These are phyloP conservation scores for Itoplectis maculator DNA, from an alignment of 2,888 invertebrate species.

Conservation along the genomic window DNA sequence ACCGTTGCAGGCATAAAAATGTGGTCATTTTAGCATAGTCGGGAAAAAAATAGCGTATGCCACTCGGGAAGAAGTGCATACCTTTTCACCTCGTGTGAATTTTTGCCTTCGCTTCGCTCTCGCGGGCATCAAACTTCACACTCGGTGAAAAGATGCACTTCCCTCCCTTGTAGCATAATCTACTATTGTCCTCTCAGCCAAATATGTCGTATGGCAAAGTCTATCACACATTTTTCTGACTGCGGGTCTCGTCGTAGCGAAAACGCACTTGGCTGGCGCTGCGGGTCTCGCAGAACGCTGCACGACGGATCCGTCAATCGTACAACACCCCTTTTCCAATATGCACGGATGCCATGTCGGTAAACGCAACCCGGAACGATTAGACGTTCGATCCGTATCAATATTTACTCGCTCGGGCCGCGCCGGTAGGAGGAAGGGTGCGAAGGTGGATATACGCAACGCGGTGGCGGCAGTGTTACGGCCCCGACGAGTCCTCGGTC, in stretches of 20 bases:
- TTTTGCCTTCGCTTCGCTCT: no score
- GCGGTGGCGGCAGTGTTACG: constrained; percentile 47
- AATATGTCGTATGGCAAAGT: no score
- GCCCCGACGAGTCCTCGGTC: constrained; percentile 46
- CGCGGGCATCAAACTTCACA: no score
- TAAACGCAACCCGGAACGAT: constrained; percentile 79
- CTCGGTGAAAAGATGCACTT: no score
- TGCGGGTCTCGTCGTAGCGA: not conserved
- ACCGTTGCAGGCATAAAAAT: no score
- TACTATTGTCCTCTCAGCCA: no score
- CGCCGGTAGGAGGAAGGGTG: constrained; percentile 40
- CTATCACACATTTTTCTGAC: no score
- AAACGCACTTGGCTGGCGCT: not conserved
- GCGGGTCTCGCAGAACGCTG: constrained; percentile 55
- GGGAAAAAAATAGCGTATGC: no score
- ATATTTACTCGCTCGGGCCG: constrained; percentile 79
- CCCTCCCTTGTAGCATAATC: no score
- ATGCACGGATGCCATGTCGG: constrained; percentile 76
- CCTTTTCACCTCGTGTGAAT: no score
- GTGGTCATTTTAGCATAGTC: no score
- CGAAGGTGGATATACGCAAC: constrained; percentile 48
- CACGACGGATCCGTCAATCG: constrained; percentile 65
- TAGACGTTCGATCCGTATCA: constrained; percentile 83
- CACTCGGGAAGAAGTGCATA: no score
- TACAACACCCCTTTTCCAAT: constrained; percentile 65